These are phyloP conservation scores for Rhaphigaster nebulosa DNA, from an alignment of 2,888 invertebrate genomes.

Conservation along the genomic window DNA sequence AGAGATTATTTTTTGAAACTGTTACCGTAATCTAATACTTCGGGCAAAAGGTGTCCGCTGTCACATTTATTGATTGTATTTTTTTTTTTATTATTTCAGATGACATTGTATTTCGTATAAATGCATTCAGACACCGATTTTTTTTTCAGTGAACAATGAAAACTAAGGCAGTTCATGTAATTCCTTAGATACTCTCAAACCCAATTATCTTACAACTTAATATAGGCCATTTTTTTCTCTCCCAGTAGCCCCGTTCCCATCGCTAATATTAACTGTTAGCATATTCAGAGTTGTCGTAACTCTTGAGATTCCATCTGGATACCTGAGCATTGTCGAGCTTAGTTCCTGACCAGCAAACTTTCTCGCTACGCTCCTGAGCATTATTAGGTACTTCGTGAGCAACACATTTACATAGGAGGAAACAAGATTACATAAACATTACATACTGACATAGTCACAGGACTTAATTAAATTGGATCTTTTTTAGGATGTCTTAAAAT, in stretches of 20 bases:
- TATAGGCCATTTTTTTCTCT: background rate
- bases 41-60: too few species aligned
- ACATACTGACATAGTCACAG: background rate
- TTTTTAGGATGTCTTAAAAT: too few species aligned
- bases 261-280: background rate
- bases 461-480: background rate
- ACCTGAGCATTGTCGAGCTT: constrained; percentile 1
- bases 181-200: too few species aligned
- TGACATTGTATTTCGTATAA: too few species aligned
- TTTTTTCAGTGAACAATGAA: too few species aligned
- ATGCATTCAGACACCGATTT: too few species aligned
- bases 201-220: background rate
- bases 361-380: constrained; percentile 12
- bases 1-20: too few species aligned
- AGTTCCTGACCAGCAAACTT: background rate
- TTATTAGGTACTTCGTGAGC: constrained; percentile 3
- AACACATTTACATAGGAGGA: constrained; percentile 21
- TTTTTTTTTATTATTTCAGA: too few species aligned
- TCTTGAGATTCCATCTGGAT: background rate
- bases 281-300: background rate
- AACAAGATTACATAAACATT: background rate
- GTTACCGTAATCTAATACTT: too few species aligned
- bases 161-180: too few species aligned
- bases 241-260: background rate
- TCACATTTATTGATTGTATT: too few species aligned